phyloP scores from a whole-genome alignment of 2,888 invertebrate species.

The Scrobipalpa atriplicella region DNA sequence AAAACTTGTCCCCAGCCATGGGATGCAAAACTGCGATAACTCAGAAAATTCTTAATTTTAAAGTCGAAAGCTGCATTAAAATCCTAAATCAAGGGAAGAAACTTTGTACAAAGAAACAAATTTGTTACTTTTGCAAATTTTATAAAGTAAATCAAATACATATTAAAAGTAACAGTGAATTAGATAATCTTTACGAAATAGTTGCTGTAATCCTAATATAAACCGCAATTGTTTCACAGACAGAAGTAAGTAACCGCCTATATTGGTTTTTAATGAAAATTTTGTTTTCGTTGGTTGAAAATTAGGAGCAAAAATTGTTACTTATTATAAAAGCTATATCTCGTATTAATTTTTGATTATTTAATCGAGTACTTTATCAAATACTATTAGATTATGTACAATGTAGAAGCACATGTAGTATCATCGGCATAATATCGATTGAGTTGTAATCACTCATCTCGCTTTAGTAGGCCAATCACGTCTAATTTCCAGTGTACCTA shows the following conservation, averaged over 20 bases:
- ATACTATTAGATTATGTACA: conserved; percentile 57
- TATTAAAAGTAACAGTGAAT: conserved; percentile 67
- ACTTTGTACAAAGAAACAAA: conserved; percentile 84
- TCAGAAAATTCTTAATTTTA: background rate
- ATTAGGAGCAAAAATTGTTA: conserved; percentile 76
- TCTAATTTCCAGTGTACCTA: conserved; percentile 64
- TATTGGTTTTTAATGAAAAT: conserved; percentile 56
- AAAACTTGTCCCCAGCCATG: conserved; percentile 27
- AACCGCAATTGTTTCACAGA: conserved; percentile 61
- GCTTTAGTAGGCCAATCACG: conserved; percentile 62
- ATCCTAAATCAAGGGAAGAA: conserved; percentile 41
- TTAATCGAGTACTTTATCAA: conserved; percentile 49
- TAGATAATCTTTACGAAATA: conserved; percentile 77
- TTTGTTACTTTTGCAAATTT: conserved; percentile 89
- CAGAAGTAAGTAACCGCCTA: conserved; percentile 52
- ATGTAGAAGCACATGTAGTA: conserved; percentile 60
- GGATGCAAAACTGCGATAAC: conserved; percentile 21
- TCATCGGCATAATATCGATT: conserved; percentile 66
- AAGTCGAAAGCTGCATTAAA: conserved; percentile 13
- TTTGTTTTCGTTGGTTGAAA: conserved; percentile 66
- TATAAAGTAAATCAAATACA: conserved; percentile 82
- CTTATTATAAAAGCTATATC: conserved; percentile 68
- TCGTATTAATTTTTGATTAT: conserved; percentile 58
- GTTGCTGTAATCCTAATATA: conserved; percentile 74
- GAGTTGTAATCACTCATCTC: conserved; percentile 58